Percentiles rank a stretch among this genome's conserved stretches.
Conservation (phyloP, 2,888 invertebrate genomes). For the Auanema sp. region DNA sequence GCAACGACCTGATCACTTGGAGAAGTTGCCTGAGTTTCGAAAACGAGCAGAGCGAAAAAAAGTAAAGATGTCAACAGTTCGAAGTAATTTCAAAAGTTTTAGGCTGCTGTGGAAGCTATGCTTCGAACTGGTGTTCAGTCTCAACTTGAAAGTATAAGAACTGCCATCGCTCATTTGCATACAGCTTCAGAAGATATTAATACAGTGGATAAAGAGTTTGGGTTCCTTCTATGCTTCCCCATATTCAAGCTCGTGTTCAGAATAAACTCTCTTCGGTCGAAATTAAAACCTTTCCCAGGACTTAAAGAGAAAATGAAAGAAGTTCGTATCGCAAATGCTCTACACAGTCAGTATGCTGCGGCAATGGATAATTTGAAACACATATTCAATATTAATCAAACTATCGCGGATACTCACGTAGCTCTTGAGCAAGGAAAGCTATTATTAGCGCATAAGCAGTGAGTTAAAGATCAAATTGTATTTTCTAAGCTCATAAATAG, state of each 20-base stretch:
- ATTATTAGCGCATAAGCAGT: conserved; percentile 84
- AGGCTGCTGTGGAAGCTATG: conserved; percentile 89
- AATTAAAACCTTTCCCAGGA: conserved; percentile 78
- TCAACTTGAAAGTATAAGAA: conserved; percentile 91
- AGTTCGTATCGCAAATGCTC: conserved; percentile 87
- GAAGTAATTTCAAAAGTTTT: conserved; percentile 55
- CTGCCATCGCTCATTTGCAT: conserved; percentile 86
- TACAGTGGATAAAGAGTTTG: conserved; percentile 73
- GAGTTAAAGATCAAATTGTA: conserved; percentile 28
- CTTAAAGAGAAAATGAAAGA: conserved; percentile 80
- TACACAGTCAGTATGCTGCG: conserved; percentile 91
- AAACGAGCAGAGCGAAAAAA: conserved; percentile 69
- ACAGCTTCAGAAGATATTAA: conserved; percentile 81
- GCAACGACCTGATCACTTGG: conserved; percentile 82
- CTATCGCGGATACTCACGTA: conserved; percentile 88
- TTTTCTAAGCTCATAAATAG: conserved; percentile 69
- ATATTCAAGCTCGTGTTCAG: conserved; percentile 66
- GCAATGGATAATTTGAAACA: conserved; percentile 97
- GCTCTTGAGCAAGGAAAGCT: conserved; percentile 88
- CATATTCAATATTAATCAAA: conserved; percentile 94
- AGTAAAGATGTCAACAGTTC: conserved; percentile 51
- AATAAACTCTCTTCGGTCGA: conserved; percentile 77
- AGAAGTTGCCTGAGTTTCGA: conserved; percentile 74
- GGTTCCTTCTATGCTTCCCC: not conserved
- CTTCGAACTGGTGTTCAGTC: conserved; percentile 97